Evolutionary conservation across 2,113 vertebrate species (phyloP).

Genomic region (Recurvirostra avosetta): DNA sequence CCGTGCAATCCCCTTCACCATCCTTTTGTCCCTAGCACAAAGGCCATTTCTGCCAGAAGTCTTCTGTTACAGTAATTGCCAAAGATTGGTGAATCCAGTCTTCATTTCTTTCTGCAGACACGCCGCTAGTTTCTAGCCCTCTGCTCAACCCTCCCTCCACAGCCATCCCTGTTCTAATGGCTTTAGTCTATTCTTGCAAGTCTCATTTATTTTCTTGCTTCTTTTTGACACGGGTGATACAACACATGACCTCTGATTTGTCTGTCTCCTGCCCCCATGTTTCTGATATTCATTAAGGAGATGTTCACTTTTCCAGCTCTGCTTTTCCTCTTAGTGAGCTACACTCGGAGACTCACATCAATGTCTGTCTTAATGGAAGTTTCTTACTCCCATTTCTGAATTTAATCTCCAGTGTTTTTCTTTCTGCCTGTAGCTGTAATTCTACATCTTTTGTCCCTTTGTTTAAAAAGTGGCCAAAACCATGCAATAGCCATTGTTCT

Average conservation of each 20-base stretch:
- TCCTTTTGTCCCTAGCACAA: neutral
- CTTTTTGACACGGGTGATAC: neutral
- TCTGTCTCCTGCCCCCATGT: neutral
- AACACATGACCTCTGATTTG: conserved; percentile 3
- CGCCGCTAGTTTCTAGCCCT: neutral
- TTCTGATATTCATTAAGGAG: conserved; percentile 38
- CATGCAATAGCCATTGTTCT: neutral
- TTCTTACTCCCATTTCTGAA: neutral
- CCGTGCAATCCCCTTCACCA: neutral
- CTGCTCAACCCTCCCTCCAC: neutral
- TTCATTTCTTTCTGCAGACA: neutral
- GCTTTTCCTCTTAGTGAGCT: neutral
- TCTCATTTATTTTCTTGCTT: conserved; percentile 54
- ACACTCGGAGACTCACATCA: neutral
- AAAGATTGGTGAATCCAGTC: neutral
- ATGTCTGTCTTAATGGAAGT: neutral
- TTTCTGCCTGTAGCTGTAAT: neutral
- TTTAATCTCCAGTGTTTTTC: neutral
- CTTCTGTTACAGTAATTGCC: neutral
- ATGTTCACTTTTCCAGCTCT: neutral
- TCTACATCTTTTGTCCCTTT: neutral
- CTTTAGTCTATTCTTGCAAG: neutral
- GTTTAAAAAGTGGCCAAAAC: neutral
- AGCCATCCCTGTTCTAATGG: neutral
- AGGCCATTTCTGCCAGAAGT: neutral